Conservation (phyloP, 1,140 invertebrate genomes). For the Trichonephila clavipes region DNA sequence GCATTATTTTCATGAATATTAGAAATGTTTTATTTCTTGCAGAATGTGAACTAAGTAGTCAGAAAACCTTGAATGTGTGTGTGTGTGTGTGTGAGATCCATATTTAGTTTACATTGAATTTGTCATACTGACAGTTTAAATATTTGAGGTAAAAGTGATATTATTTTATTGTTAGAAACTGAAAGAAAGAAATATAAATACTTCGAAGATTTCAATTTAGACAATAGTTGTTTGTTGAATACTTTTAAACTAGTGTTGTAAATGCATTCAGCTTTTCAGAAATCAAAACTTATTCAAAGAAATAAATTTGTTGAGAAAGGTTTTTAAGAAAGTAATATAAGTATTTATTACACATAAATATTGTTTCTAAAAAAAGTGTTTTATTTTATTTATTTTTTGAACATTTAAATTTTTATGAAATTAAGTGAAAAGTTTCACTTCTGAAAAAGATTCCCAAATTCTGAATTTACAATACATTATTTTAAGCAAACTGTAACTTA, state of each 20-base stretch:
- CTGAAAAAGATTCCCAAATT: not conserved
- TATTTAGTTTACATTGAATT: too few relatives aligned
- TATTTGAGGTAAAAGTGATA: not conserved
- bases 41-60: too few relatives aligned
- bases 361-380: not conserved
- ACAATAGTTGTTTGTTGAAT: not conserved
- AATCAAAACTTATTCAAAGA: not conserved
- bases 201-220: not conserved
- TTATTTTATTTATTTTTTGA: not conserved
- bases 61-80: too few relatives aligned
- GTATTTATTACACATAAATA: not conserved
- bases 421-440: not conserved
- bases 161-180: not conserved
- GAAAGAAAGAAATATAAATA: not conserved
- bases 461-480: not conserved
- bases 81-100: too few relatives aligned
- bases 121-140: too few relatives aligned
- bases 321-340: too few relatives aligned
- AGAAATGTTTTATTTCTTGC: too few relatives aligned
- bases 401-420: not conserved
- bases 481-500: too few relatives aligned
- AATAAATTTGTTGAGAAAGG: not conserved
- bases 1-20: too few relatives aligned
- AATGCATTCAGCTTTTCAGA: not conserved
- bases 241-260: not conserved